Base-by-base conservation (phyloP, 30 jellyfish, hydroid and myxozoan species). In the Sanderia malayensis region DNA sequence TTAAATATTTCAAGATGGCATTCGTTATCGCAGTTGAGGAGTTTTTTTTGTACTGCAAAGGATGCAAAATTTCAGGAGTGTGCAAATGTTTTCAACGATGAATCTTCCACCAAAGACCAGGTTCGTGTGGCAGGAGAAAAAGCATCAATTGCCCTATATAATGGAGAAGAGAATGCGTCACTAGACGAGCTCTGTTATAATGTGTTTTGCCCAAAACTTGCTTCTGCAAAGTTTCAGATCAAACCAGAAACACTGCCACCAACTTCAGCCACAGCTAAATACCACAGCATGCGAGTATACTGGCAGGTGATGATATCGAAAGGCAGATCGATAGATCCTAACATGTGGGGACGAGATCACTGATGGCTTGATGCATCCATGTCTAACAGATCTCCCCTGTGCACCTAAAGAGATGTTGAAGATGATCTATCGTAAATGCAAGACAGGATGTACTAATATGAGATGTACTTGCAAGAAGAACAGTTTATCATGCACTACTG, bases 241-340 rank as follows among this genome's bases (percentile, higher is more conserved):
- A 67, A 31, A 67, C 80, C 70, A 34, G 80, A 67, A 67, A 55
- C 0, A 31, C 80, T 67, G 28, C 80, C 80, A 67, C 80, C 80
- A 44, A 67, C 68, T 20, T 67, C 80, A 67, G 80, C 80, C 10
- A 34, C 80, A 67, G 80, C 80, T 31, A 67, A 67, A 34, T 67
- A 67, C 25, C 80, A 67, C 62, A 66, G 26, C 79, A 66, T 8
- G 79, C 32, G 33, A n/a, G n/a, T n/a, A n/a, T n/a, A n/a, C n/a
- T n/a, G n/a, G n/a, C n/a, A n/a, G n/a, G n/a, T n/a, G n/a, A 66
- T 66, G 68, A 66, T 10, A 25, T 66, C 71, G 80, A 67, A 67
- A 67, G 80, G 80, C 80, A 34, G 70, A 41, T 20, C 31, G 21
- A 9, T 34, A 44, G 80, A 67, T 67, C 70, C 33, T 22, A 30